These are phyloP conservation scores for Agrochola lychnidis DNA, from an alignment of 2,888 invertebrate species.

Conservation along the genomic window DNA sequence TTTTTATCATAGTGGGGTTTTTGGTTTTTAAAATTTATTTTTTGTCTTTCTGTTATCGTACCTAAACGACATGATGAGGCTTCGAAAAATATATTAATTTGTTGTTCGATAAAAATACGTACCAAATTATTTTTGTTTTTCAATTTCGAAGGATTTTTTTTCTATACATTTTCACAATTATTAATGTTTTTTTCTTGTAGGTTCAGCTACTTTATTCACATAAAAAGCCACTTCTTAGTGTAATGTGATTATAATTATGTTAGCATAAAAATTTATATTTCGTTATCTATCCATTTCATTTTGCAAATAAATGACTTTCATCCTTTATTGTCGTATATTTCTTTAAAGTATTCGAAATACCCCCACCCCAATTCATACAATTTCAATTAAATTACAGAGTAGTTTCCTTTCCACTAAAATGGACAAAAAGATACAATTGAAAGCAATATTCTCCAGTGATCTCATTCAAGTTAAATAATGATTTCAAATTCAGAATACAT, in stretches of 20 bases:
- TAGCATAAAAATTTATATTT: background rate
- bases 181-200: background rate
- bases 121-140: background rate
- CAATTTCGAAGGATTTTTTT: background rate
- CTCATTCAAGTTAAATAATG: conserved; percentile 34
- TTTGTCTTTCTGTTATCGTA: too few species aligned
- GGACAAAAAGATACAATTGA: background rate
- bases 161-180: too few species aligned
- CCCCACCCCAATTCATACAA: too few species aligned
- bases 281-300: background rate
- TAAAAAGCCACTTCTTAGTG: background rate
- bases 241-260: background rate
- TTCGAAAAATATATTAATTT: background rate
- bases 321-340: background rate
- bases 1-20: too few species aligned
- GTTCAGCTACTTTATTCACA: background rate
- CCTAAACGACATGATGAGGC: background rate
- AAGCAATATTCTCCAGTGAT: conserved; percentile 16
- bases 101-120: too few species aligned
- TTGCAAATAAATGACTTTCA: background rate
- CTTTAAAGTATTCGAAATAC: background rate
- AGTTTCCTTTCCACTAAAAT: background rate
- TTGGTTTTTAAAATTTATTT: too few species aligned
- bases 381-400: background rate
- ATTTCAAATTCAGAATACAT: conserved; percentile 43